A percentile compares a stretch with the other conserved stretches of the same genome.
These are phyloP conservation scores for Branchipolynoe longqiensis DNA, from an alignment of 2,888 invertebrate genomes.

Conservation along the genomic window DNA sequence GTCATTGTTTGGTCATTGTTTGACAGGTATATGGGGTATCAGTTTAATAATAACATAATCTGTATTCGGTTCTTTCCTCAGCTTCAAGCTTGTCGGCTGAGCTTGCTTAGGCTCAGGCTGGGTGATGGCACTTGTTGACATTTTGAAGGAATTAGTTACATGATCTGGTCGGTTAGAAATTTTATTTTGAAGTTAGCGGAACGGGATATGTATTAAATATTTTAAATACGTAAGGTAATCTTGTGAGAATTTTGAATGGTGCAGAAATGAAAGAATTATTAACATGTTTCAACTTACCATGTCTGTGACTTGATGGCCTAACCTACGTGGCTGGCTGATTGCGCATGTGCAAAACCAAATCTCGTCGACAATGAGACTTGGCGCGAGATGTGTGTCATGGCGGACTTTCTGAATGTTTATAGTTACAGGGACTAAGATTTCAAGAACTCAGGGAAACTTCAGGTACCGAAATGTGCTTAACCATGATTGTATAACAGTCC, in stretches of 20 bases:
- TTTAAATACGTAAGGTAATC: not conserved
- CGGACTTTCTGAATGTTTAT: conserved; percentile 31
- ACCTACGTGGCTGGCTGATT: conserved; percentile 59
- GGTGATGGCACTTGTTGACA: conserved; percentile 7
- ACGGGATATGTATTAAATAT: not conserved
- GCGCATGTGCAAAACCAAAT: conserved; percentile 59
- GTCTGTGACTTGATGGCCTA: conserved; percentile 51
- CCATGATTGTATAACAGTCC: not conserved
- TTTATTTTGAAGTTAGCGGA: not conserved
- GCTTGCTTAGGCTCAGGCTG: no score
- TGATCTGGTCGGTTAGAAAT: not conserved
- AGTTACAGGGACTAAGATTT: not conserved
- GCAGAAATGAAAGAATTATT: conserved; percentile 14
- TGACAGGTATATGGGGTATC: no score
- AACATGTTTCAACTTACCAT: conserved; percentile 35
- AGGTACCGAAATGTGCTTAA: not conserved
- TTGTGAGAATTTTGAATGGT: not conserved
- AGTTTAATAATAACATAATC: no score
- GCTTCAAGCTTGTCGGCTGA: no score
- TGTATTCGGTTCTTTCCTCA: no score
- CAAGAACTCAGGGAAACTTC: not conserved
- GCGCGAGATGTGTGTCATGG: not conserved
- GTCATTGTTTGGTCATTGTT: no score
- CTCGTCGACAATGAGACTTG: conserved; percentile 29
- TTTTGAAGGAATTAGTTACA: not conserved